These are phyloP conservation scores for Eumacrocentrus americanus DNA, from an alignment of 2,888 invertebrate species.

Conservation along the genomic window DNA sequence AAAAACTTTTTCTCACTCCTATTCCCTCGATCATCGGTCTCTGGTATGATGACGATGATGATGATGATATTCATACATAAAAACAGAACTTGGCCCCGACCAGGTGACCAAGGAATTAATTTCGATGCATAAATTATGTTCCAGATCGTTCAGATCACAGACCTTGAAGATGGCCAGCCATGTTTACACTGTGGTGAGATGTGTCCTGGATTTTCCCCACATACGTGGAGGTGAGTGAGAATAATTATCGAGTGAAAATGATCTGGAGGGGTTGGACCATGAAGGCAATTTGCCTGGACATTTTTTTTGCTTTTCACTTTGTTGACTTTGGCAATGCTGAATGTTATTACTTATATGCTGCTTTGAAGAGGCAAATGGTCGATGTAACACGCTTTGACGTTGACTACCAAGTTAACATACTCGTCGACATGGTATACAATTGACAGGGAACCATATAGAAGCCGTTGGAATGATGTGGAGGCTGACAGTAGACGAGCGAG, in stretches of 20 bases:
- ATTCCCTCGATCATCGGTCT: constrained; percentile 1
- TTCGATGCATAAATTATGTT: constrained; percentile 49
- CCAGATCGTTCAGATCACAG: constrained; percentile 86
- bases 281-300: background rate
- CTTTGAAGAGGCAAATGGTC: background rate
- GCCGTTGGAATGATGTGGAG: background rate
- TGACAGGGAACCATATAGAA: background rate
- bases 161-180: constrained; percentile 84
- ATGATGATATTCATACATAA: background rate
- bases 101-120: background rate
- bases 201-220: constrained; percentile 83
- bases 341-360: constrained; percentile 9
- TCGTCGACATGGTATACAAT: too few species aligned
- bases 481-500: constrained; percentile 3
- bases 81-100: too few species aligned
- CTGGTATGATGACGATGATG: background rate
- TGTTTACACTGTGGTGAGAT: constrained; percentile 83
- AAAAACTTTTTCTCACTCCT: constrained; percentile 23
- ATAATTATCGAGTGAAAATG: background rate
- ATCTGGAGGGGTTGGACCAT: background rate
- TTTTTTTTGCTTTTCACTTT: constrained; percentile 27
- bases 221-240: constrained; percentile 84
- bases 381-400: constrained; percentile 1
- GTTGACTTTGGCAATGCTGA: constrained; percentile 37
- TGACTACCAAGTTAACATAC: too few species aligned